Conservation (phyloP, 2,113 vertebrate genomes). For the Motacilla alba region DNA sequence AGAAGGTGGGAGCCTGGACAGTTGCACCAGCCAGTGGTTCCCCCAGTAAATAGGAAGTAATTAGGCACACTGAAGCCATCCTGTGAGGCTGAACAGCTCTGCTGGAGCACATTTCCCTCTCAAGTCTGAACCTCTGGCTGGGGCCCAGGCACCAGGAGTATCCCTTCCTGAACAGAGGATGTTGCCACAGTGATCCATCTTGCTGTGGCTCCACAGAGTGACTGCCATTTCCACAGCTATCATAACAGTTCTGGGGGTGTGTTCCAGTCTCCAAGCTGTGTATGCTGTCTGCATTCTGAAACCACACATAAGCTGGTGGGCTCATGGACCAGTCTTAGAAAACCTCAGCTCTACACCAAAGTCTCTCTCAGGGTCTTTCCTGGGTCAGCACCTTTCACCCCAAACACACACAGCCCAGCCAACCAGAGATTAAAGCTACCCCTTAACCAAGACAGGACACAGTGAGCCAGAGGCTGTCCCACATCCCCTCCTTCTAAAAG, state of each 20-base stretch:
- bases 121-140: background rate
- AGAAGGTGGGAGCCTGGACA: background rate
- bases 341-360: background rate
- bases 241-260: background rate
- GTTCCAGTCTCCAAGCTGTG: background rate
- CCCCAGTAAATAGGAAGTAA: background rate
- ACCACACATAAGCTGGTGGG: background rate
- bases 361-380: background rate
- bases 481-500: background rate
- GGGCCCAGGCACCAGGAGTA: background rate
- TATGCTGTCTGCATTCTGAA: slow-evolving; percentile 10
- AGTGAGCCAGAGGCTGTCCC: background rate
- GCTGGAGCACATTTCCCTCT: background rate
- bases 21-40: background rate
- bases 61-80: background rate
- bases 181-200: background rate
- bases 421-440: background rate
- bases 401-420: background rate
- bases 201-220: background rate
- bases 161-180: background rate
- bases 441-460: background rate
- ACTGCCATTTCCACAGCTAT: background rate
- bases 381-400: background rate
- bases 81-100: background rate
- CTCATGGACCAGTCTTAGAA: background rate